Base-by-base conservation (phyloP, 2,888 invertebrate genomes). In the Chloroclysta siterata region DNA sequence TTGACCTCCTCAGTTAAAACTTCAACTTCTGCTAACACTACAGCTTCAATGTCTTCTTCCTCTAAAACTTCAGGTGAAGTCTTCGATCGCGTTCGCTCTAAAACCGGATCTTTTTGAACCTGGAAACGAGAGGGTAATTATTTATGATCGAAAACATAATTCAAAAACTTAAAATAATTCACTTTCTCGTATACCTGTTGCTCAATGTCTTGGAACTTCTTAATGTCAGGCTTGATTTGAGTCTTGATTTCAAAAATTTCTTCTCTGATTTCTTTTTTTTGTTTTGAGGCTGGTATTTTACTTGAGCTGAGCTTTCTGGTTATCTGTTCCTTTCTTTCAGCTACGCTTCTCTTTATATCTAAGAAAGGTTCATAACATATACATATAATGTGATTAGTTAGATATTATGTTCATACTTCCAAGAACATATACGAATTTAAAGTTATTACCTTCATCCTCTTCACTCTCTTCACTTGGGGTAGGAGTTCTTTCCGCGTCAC, bases 281-380 rank as follows among this genome's bases (percentile, higher is more conserved):
- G 96, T 72, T 95, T 94, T 4, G 96, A 96, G 3, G 96, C 95
- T 10, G 96, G 95, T 73, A 96, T 94, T 78, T 95, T 94, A 82
- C 95, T 95, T 17, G 95, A 94, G 42, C 95, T 96, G 36, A 96
- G 84, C 57, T 96, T 95, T 81, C 96, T 95, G 14, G 96, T 95
- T 54, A 96, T 96, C 89, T 96, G 95, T 78, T 95, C 95, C 69
- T 96, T 95, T 71, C 96, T 90, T 80, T 96, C 96, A n/a, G 95
- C 95, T 36, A 96, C 96, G 54, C 95, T 95, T 68, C 95, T 94
- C 73, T 96, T 96, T 22, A 95, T 79, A 71, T 89, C 93, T 93
- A n/a, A 53, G 73, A 69, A 42, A 14, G 6, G 11, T 11, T 46
- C 11, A 41, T 17, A 15, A 22, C 1, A 22, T 47, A 47, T 33